phyloP scores from a whole-genome alignment of 2,888 invertebrate species.

The Drosophila mimetica region DNA sequence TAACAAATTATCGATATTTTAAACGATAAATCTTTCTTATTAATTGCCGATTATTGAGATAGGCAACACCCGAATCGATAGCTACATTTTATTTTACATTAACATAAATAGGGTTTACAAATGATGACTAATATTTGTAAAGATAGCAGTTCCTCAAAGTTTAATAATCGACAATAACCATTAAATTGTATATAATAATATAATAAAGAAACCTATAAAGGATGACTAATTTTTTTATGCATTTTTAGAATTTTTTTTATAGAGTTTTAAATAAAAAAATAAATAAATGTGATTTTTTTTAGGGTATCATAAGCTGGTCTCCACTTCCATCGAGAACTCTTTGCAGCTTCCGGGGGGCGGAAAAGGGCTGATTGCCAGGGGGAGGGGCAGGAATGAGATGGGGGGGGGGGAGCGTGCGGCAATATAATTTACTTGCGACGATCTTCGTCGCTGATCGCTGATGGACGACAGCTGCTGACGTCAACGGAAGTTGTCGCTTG shows the following conservation, averaged over 20 bases:
- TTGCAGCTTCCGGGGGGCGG: slow-evolving; percentile 22
- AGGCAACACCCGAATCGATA: background rate
- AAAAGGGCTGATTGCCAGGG: slow-evolving; percentile 35
- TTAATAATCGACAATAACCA: background rate
- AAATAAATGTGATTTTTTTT: too few relatives aligned
- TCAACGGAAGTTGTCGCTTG: slow-evolving; percentile 70
- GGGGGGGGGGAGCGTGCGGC: slow-evolving; percentile 38
- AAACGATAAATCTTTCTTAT: too few relatives aligned
- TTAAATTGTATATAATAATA: background rate
- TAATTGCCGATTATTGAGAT: background rate
- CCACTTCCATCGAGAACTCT: slow-evolving; percentile 18
- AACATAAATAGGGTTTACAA: too few relatives aligned
- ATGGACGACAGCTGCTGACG: slow-evolving; percentile 61
- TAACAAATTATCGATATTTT: too few relatives aligned
- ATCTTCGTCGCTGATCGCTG: slow-evolving; percentile 63
- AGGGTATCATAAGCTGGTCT: slow-evolving; percentile 48
- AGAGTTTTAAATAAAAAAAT: too few relatives aligned
- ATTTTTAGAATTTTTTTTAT: too few relatives aligned
- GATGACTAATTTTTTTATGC: background rate
- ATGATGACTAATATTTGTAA: background rate
- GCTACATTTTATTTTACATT: background rate
- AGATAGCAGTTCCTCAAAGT: background rate
- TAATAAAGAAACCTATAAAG: background rate
- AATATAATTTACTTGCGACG: slow-evolving; percentile 75
- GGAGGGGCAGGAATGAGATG: background rate